Conservation (phyloP, 2,888 invertebrate species). For the Cyclophora albipunctata region DNA sequence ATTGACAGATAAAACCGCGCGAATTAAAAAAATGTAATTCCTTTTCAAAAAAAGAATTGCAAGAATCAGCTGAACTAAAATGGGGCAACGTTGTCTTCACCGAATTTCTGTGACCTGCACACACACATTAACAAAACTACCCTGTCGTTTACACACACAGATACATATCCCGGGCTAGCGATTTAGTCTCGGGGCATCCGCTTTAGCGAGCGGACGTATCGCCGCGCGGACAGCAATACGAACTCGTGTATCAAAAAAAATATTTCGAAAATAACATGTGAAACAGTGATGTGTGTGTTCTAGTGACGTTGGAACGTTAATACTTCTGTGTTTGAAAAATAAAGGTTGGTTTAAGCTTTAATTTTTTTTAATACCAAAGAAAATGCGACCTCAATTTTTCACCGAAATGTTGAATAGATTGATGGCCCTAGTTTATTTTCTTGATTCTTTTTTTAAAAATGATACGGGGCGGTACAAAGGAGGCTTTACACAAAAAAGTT, state of each 20-base stretch:
- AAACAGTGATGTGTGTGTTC: constrained; percentile 7
- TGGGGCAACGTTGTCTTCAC: constrained; percentile 59
- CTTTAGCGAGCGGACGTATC: constrained; percentile 25
- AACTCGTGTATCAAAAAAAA: constrained; percentile 11
- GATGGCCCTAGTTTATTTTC: no score
- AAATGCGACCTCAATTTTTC: no score
- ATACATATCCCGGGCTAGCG: constrained; percentile 31
- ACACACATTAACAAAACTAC: constrained; percentile 38
- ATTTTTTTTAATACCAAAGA: no score
- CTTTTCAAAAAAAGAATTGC: constrained; percentile 11
- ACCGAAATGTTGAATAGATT: no score
- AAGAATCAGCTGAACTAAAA: constrained; percentile 24
- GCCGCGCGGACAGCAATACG: constrained; percentile 3
- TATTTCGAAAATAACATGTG: constrained; percentile 2
- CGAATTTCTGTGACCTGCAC: constrained; percentile 62
- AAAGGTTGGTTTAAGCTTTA: no score
- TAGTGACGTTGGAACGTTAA: neutral
- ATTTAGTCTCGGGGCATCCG: constrained; percentile 35
- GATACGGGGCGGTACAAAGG: no score
- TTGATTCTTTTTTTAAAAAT: no score
- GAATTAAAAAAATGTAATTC: constrained; percentile 1
- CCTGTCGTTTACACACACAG: constrained; percentile 19
- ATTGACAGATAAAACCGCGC: neutral
- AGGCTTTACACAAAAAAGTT: no score
- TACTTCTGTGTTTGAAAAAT: no score